Evolutionary conservation across 2,888 invertebrate species (phyloP).

Genomic region (Scaptodrosophila latifasciaeformis): DNA sequence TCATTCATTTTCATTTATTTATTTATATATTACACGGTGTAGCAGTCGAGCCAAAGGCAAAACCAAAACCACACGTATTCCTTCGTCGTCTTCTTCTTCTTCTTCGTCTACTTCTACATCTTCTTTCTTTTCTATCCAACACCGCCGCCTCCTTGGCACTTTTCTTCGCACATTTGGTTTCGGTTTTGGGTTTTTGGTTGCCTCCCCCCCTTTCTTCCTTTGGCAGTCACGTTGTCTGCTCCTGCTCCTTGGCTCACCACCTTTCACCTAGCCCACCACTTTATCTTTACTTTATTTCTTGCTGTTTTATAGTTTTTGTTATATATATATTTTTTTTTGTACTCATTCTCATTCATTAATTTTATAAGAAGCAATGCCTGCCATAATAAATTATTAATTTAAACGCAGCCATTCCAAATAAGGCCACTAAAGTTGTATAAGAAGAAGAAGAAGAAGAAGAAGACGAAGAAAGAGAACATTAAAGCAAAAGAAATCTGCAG

Average conservation of each 20-base stretch:
- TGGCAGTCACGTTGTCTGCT: slow-evolving; percentile 21
- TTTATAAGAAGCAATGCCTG: slow-evolving; percentile 70
- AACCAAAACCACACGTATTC: too few relatives aligned
- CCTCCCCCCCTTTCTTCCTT: slow-evolving; percentile 2
- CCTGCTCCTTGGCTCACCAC: slow-evolving; percentile 8
- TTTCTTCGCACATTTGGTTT: too few relatives aligned
- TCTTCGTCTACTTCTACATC: too few relatives aligned
- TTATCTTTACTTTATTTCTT: not conserved
- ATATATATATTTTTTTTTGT: slow-evolving; percentile 10
- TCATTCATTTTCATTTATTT: too few relatives aligned
- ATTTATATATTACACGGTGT: too few relatives aligned
- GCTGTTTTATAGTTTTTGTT: slow-evolving; percentile 54
- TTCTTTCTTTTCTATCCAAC: too few relatives aligned
- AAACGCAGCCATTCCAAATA: slow-evolving; percentile 34
- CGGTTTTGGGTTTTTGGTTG: too few relatives aligned
- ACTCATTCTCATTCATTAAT: slow-evolving; percentile 71
- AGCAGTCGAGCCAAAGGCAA: too few relatives aligned
- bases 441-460: slow-evolving; percentile 22
- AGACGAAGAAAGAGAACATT: slow-evolving; percentile 42
- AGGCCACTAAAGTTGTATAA: slow-evolving; percentile 16
- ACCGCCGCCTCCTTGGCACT: too few relatives aligned
- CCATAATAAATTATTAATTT: slow-evolving; percentile 72
- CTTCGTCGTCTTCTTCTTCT: too few relatives aligned
- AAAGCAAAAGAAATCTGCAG: too few relatives aligned
- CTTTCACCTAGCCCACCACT: slow-evolving; percentile 1